A percentile compares a stretch with the other conserved stretches of the same genome.
Conservation (phyloP, 2,888 invertebrate genomes). For the Mantis religiosa region DNA sequence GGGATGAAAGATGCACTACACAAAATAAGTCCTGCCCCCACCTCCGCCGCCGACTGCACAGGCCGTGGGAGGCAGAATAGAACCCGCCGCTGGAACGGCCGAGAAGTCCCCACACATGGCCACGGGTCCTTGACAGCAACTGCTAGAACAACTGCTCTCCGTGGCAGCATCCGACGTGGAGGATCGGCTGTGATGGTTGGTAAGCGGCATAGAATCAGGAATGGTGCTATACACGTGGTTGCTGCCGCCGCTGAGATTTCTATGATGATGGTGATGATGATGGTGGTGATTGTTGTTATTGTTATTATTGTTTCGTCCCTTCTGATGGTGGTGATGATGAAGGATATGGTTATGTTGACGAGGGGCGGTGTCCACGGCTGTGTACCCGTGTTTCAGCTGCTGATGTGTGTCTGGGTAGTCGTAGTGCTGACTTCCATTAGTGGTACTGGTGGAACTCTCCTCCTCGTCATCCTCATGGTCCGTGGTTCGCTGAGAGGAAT, state of each 20-base stretch:
- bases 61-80: background rate
- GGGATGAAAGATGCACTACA: conserved; percentile 1
- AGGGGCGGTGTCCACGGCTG: background rate
- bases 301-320: background rate
- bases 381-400: conserved; percentile 7
- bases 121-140: background rate
- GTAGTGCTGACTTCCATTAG: conserved; percentile 58
- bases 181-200: conserved; percentile 33
- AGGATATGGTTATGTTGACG: background rate
- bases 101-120: background rate
- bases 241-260: background rate
- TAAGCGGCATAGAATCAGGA: conserved; percentile 24
- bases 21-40: conserved; percentile 29
- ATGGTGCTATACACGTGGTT: conserved; percentile 32
- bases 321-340: conserved; percentile 5
- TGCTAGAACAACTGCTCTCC: background rate
- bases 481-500: conserved; percentile 47
- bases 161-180: background rate
- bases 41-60: background rate
- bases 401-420: conserved; percentile 48
- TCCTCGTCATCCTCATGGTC: conserved; percentile 52
- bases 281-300: conserved; percentile 8
- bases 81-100: background rate
- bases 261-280: conserved; percentile 24
- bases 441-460: conserved; percentile 18